A percentile compares a stretch with the other conserved stretches of the same genome.
Evolutionary conservation across 2,888 invertebrate species (phyloP).

Genomic region (Allolobophora icterica): DNA sequence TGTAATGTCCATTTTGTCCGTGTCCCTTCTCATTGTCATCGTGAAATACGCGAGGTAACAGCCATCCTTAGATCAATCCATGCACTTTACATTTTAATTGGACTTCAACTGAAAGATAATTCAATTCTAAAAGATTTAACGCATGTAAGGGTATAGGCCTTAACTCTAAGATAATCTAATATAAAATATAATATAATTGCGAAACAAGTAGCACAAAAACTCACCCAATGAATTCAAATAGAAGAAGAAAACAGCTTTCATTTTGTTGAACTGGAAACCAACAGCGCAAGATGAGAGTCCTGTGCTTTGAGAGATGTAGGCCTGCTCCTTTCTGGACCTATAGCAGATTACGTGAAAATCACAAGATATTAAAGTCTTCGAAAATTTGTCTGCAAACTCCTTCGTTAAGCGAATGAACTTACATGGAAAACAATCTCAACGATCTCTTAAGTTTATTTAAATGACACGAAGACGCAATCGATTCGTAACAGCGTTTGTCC

Average conservation of each 20-base stretch:
- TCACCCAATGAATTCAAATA: neutral
- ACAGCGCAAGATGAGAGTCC: neutral
- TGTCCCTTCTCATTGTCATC: too few species aligned
- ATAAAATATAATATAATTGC: too few species aligned
- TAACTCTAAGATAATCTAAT: too few species aligned
- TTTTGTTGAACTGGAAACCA: neutral
- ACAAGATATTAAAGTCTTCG: neutral
- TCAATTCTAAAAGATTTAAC: neutral
- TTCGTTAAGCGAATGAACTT: conserved; percentile 8
- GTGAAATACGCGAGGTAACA: too few species aligned
- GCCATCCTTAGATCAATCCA: too few species aligned
- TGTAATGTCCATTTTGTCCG: too few species aligned
- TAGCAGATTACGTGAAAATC: neutral
- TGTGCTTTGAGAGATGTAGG: neutral
- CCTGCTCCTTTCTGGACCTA: neutral
- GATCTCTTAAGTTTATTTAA: neutral
- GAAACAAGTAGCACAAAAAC: neutral
- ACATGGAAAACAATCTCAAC: neutral
- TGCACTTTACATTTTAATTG: neutral
- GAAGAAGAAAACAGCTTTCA: neutral
- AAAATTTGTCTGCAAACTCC: neutral
- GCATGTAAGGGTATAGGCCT: too few species aligned
- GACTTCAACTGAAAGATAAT: neutral
- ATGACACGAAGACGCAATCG: neutral
- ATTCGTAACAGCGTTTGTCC: neutral